These are phyloP conservation scores for Pogonocherus hispidulus DNA, from an alignment of 2,888 invertebrate genomes.

Conservation along the genomic window DNA sequence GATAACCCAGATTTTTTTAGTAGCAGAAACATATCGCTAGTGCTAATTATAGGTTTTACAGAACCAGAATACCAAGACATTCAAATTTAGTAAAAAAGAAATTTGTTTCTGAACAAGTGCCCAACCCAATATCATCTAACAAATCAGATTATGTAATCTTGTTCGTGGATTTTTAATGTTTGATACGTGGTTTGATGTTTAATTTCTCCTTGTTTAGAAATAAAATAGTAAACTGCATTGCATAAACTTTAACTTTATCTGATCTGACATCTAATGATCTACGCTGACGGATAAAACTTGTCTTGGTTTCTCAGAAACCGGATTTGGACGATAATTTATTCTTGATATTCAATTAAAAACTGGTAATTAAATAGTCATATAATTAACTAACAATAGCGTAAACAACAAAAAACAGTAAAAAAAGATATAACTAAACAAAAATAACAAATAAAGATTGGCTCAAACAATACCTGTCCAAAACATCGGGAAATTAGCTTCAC, in stretches of 20 bases:
- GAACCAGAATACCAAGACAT: background rate
- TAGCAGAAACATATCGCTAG: background rate
- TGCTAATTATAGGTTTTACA: background rate
- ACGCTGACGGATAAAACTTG: background rate
- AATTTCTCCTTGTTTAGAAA: constrained; percentile 6
- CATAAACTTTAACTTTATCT: background rate
- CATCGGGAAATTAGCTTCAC: too few relatives aligned
- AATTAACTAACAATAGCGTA: too few relatives aligned
- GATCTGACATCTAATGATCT: background rate
- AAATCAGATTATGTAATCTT: background rate
- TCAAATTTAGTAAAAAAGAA: background rate
- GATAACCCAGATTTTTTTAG: background rate
- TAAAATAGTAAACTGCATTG: background rate
- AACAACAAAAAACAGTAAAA: too few relatives aligned
- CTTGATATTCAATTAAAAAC: constrained; percentile 19
- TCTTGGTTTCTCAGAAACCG: constrained; percentile 3
- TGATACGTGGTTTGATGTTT: background rate
- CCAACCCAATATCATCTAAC: background rate
- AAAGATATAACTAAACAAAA: too few relatives aligned
- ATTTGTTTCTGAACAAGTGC: background rate
- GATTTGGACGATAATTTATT: background rate
- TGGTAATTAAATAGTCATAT: too few relatives aligned
- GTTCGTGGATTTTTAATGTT: background rate
- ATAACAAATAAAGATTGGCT: too few relatives aligned
- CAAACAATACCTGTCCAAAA: too few relatives aligned